Conservation (phyloP, 2,113 vertebrate genomes). For the Passerina amoena region DNA sequence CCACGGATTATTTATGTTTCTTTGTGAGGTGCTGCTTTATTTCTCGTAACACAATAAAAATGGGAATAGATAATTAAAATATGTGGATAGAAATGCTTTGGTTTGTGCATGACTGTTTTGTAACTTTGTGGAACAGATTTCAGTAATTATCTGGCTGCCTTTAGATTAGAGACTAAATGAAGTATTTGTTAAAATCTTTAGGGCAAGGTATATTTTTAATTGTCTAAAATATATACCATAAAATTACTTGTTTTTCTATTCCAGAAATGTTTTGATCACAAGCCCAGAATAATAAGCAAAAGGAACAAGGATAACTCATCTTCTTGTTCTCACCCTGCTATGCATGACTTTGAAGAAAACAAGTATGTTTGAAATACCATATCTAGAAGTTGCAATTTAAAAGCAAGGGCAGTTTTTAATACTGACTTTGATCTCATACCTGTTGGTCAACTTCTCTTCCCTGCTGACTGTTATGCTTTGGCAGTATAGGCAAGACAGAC, state of each 20-base stretch:
- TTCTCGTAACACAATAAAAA: not conserved
- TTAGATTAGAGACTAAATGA: not conserved
- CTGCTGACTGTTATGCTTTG: not conserved
- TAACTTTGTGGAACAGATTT: not conserved
- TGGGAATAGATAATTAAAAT: not conserved
- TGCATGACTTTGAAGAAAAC: conserved; percentile 92
- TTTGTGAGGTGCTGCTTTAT: conserved; percentile 86
- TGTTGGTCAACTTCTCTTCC: not conserved
- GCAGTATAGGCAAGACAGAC: not conserved
- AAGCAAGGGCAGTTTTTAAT: not conserved
- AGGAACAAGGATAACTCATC: conserved; percentile 89
- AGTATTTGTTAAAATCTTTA: not conserved
- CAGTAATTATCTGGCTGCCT: not conserved
- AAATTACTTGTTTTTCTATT: conserved; percentile 65
- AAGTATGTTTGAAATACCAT: conserved; percentile 83
- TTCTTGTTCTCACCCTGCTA: conserved; percentile 92
- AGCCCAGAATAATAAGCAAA: conserved; percentile 98
- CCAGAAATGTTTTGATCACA: conserved; percentile 98
- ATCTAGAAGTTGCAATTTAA: not conserved
- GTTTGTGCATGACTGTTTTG: not conserved
- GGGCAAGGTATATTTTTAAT: not conserved
- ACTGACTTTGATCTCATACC: not conserved
- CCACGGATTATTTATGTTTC: conserved; percentile 94
- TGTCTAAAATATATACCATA: not conserved
- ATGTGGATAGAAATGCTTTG: not conserved